phyloP scores from a whole-genome alignment of 2,113 vertebrate species.

The Bubo blakistoni region DNA sequence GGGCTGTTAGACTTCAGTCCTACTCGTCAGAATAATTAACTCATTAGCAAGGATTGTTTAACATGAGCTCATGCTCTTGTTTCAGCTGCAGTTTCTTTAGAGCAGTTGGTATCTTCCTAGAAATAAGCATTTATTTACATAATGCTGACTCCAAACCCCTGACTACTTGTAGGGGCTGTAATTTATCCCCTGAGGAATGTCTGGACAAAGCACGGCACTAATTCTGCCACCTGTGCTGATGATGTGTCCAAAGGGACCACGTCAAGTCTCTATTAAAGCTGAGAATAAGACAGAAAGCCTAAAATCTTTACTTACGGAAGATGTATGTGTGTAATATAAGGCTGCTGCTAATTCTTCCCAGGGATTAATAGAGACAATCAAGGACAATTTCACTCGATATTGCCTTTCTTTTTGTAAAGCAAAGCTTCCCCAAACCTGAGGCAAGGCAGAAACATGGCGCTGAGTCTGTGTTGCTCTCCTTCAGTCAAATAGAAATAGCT shows the following conservation, averaged over 20 bases:
- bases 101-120: background rate
- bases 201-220: slow-evolving; percentile 3
- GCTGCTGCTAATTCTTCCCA: slow-evolving; percentile 38
- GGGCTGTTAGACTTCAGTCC: background rate
- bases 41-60: background rate
- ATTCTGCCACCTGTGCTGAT: slow-evolving; percentile 14
- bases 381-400: background rate
- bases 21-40: background rate
- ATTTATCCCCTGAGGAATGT: background rate
- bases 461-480: background rate
- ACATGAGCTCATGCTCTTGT: background rate
- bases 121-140: slow-evolving; percentile 12
- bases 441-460: background rate
- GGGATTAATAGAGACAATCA: slow-evolving; percentile 32
- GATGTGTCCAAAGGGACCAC: background rate
- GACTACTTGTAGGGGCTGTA: background rate
- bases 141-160: background rate
- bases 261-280: background rate
- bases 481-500: slow-evolving; percentile 31
- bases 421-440: background rate
- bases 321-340: background rate
- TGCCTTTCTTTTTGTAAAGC: background rate
- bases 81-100: background rate
- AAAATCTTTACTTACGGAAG: background rate
- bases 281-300: background rate